These are phyloP conservation scores for Alouatta palliata DNA, from an alignment of 2,113 vertebrate genomes.

Conservation along the genomic window DNA sequence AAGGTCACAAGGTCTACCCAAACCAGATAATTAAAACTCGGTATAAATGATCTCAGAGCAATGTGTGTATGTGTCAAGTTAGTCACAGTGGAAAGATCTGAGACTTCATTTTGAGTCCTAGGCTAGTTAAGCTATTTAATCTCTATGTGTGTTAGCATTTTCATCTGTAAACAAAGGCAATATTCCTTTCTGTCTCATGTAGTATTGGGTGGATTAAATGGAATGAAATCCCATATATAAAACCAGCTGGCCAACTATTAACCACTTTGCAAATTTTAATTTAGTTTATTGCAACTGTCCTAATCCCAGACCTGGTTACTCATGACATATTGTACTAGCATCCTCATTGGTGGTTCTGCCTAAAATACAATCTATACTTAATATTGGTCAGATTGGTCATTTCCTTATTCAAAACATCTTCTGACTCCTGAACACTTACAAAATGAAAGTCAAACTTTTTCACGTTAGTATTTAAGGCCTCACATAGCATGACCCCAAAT, in stretches of 20 bases:
- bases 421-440: not conserved
- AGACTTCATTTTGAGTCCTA: not conserved
- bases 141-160: not conserved
- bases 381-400: not conserved
- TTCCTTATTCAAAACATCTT: not conserved
- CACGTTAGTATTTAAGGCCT: not conserved
- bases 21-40: constrained; percentile 51
- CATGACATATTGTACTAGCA: not conserved
- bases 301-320: not conserved
- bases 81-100: not conserved
- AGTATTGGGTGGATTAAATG: not conserved
- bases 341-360: not conserved
- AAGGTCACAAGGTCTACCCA: constrained; percentile 39
- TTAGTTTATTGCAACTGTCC: not conserved
- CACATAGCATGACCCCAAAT: not conserved
- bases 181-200: not conserved
- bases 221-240: not conserved
- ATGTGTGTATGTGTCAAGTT: not conserved
- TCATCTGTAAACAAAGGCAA: not conserved
- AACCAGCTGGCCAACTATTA: constrained; percentile 6
- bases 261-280: not conserved
- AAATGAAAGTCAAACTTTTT: not conserved
- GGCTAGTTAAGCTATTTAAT: not conserved
- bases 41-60: not conserved
- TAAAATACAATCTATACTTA: not conserved